Base-by-base conservation (phyloP, 2,797 vertebrate species). In the Anguilla marmorata region DNA sequence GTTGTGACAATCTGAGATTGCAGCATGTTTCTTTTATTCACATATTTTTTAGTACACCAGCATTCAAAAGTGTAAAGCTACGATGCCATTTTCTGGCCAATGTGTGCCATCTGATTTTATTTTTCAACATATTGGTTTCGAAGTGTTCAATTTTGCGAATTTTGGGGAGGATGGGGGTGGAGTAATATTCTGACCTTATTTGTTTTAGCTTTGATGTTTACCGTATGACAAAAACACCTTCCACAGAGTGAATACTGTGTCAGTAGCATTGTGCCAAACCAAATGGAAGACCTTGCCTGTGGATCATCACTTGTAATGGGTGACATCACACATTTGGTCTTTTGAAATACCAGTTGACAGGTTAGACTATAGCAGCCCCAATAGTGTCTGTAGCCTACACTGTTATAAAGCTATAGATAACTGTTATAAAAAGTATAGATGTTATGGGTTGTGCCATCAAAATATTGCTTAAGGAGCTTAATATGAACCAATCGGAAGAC, bases 121-220 rank as follows among this genome's bases (percentile, higher is more conserved):
- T 54, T 66, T 24, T 60, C 58, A 50, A n/a, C 30, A 63, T 21
- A 56, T 86, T 85, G 30, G 37, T 54, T 69, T 85, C 8, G 8
- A 52, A n/a, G 5, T 37, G 24, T 45, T 16, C 6, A 48, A 3
- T 0, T 48, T 85, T 72, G 11, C 37, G 30, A 66, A n/a, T 85
- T 54, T n/a, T 37, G 19, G 37, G 58, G 50, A 21, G 24, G 45
- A 9, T 2, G 12, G 5, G 48, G 79, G 9, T 8, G 74, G 30
- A 7, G 45, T 0, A 24, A 45, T 24, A 50, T 21, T 50, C 21
- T 50, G 45, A 82, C 30, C 33, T 69, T 89, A 88, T 80, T 27
- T 24, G 48, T 66, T 87, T 89, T 91, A 90, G 88, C 89, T 83
- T 37, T 52, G 27, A 80, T 89, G 90, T 86, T 79, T 88, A 90